A percentile compares a stretch with the other conserved stretches of the same genome.
These are phyloP conservation scores for Ptilodon capucinus DNA, from an alignment of 2,888 invertebrate species.

Conservation along the genomic window DNA sequence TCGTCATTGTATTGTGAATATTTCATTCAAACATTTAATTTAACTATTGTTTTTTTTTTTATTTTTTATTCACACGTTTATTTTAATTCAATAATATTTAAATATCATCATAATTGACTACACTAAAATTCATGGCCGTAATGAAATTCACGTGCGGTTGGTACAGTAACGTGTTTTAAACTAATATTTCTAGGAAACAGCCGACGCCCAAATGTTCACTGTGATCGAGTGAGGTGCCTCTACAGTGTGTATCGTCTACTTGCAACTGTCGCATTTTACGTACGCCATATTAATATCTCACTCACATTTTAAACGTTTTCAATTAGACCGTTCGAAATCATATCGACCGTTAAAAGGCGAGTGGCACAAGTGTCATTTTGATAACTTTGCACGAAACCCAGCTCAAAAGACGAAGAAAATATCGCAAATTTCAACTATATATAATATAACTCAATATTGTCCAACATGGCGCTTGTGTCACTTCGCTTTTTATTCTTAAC, in stretches of 20 bases:
- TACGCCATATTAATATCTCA: slow-evolving; percentile 22
- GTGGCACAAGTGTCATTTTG: too few relatives aligned
- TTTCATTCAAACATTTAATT: slow-evolving; percentile 1
- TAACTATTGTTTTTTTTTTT: slow-evolving; percentile 7
- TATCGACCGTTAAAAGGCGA: too few relatives aligned
- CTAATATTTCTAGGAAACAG: slow-evolving; percentile 75
- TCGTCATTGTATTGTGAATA: slow-evolving; percentile 36
- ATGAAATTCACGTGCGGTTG: not conserved
- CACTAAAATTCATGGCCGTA: slow-evolving; percentile 1
- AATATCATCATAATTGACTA: slow-evolving; percentile 4
- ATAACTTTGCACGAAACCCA: too few relatives aligned
- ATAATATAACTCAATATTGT: too few relatives aligned
- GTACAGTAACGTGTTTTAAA: slow-evolving; percentile 38
- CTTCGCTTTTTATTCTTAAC: too few relatives aligned
- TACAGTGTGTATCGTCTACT: slow-evolving; percentile 47
- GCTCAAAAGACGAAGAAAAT: too few relatives aligned
- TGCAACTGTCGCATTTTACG: slow-evolving; percentile 44
- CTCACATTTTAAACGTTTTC: slow-evolving; percentile 15
- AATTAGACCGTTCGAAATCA: slow-evolving; percentile 23
- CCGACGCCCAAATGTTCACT: slow-evolving; percentile 73
- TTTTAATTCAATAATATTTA: not conserved
- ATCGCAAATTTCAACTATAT: too few relatives aligned
- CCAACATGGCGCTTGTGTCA: too few relatives aligned
- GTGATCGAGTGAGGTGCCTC: slow-evolving; percentile 65
- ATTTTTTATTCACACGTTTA: slow-evolving; percentile 1